Percentiles rank a stretch among this genome's conserved stretches.
Conservation (phyloP, 2,113 vertebrate species). For the Perca fluviatilis region DNA sequence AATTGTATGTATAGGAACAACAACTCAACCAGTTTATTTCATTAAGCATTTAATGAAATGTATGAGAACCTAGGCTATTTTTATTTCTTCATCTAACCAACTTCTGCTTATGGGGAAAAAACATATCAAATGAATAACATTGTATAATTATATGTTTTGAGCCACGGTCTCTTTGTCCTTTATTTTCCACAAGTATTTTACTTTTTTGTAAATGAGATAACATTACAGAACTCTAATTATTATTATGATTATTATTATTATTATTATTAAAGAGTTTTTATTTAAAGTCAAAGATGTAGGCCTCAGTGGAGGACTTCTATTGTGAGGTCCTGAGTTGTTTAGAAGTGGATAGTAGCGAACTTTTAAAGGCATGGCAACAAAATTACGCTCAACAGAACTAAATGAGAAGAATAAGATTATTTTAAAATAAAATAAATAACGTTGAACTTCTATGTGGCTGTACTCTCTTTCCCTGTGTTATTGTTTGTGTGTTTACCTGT, state of each 20-base stretch:
- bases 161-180: conserved; percentile 80
- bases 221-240: conserved; percentile 87
- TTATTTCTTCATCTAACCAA: conserved; percentile 55
- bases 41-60: conserved; percentile 54
- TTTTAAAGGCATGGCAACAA: conserved; percentile 94
- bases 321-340: conserved; percentile 87
- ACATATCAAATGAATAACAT: conserved; percentile 74
- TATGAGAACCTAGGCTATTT: conserved; percentile 52
- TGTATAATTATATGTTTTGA: conserved; percentile 69
- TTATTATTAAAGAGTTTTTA: conserved; percentile 90
- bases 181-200: conserved; percentile 66
- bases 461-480: conserved; percentile 81
- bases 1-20: conserved; percentile 56
- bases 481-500: conserved; percentile 66
- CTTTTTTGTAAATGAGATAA: conserved; percentile 92
- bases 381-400: conserved; percentile 87
- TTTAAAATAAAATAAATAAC: conserved; percentile 94
- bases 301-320: conserved; percentile 84
- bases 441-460: conserved; percentile 76
- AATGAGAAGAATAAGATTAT: conserved; percentile 90
- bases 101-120: conserved; percentile 68
- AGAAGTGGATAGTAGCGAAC: conserved; percentile 83
- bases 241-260: conserved; percentile 79
- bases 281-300: conserved; percentile 91
- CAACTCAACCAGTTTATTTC: conserved; percentile 42